Evolutionary conservation across 1,140 invertebrate species (phyloP), one percentile per base, ranked within the genome.

Genomic region (Hylaeus volcanicus): DNA sequence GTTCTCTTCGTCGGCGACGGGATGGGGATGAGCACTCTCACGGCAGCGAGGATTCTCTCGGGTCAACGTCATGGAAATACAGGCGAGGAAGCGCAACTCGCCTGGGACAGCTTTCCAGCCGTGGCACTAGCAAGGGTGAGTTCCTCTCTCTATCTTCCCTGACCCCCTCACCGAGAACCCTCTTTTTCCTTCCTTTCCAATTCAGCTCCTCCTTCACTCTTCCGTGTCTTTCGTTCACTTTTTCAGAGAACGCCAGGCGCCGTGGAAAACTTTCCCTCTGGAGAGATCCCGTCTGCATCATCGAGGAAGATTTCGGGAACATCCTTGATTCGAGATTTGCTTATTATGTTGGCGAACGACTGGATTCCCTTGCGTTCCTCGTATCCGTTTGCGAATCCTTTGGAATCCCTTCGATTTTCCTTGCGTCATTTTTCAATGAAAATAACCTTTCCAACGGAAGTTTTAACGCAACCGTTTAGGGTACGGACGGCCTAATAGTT

Each of bases 1-100:
- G 95, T 97, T 51, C 92, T 98, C 61, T 96, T 97, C 86, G 94
- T 98, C 5, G 97, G 96, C 1, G 97, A 98, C 92, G 97, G 97
- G 11, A 97, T 97, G 95, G 96, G 96, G 39, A 93, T 97, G 63
- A 94, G 96, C 1, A 97, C 97, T 0, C 93, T 96, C 1, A 97
- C 96, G 0, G 96, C 96, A 0, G 95, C 96, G 2, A 93, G 97
- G 76, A 96, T 97, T 70, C 93, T 95, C 70, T 93, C 95, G 77
- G 93, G 94, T 71, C 95, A 95, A 85, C 88, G 94, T 68, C 85
- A 93, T 56, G 94, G 94, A 1, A 91, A 92, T 69, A 92, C 85
- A 12, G 96, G 96, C 1, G 96, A 97, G 88, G 96, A 96, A 81
- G 91, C 94, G 2, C 93, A 94, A 74, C 93, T 97, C 14, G 94